Percentiles rank a stretch among this genome's conserved stretches.
Evolutionary conservation across 2,113 vertebrate species (phyloP).

Genomic region (Chaetodon trifascialis): DNA sequence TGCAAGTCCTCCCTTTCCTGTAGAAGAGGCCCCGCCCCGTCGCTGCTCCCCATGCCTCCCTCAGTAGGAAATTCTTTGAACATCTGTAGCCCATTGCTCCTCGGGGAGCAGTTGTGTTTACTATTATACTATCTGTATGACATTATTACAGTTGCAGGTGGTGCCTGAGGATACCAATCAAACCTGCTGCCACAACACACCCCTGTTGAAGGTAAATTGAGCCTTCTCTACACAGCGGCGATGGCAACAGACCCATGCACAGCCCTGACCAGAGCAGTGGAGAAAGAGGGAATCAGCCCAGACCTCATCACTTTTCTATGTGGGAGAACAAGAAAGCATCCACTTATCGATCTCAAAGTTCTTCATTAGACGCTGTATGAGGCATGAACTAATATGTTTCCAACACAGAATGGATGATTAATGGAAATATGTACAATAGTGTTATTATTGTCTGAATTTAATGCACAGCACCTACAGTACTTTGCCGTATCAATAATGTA

Average conservation of each 20-base stretch:
- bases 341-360: conserved; percentile 71
- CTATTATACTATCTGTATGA: conserved; percentile 66
- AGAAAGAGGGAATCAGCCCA: conserved; percentile 16
- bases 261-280: conserved; percentile 16
- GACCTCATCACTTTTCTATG: conserved; percentile 40
- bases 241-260: conserved; percentile 25
- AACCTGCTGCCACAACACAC: conserved; percentile 66
- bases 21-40: conserved; percentile 49
- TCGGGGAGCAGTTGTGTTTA: conserved; percentile 70
- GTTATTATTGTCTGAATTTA: conserved; percentile 36
- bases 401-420: conserved; percentile 48
- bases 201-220: conserved; percentile 59
- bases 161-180: conserved; percentile 71
- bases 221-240: conserved; percentile 21
- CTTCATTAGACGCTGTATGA: conserved; percentile 58
- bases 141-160: conserved; percentile 66
- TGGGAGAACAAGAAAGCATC: conserved; percentile 58
- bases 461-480: conserved; percentile 23
- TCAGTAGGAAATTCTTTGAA: conserved; percentile 54
- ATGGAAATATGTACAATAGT: conserved; percentile 39
- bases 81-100: conserved; percentile 62
- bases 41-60: conserved; percentile 40
- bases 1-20: conserved; percentile 42
- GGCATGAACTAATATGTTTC: conserved; percentile 46
- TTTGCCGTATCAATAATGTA: conserved; percentile 52